phyloP scores from a whole-genome alignment of 2,113 vertebrate species.

The Glaucidium brasilianum region DNA sequence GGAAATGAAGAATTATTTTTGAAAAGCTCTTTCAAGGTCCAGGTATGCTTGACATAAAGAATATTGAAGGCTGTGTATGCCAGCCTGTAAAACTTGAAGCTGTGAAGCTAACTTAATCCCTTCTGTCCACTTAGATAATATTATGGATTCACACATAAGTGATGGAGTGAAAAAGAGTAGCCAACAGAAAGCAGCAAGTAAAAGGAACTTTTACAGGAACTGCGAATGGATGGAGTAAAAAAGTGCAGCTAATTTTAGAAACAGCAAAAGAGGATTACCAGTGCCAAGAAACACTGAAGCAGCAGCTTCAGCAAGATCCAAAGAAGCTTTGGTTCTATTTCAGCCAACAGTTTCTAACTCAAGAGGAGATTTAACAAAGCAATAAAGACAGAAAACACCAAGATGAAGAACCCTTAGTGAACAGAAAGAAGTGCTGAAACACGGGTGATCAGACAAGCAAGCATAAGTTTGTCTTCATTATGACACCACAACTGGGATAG shows the following conservation, averaged over 20 bases:
- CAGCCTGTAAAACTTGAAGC: not conserved
- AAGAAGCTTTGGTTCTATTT: not conserved
- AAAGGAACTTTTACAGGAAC: not conserved
- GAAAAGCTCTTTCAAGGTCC: not conserved
- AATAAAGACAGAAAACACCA: not conserved
- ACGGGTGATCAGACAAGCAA: not conserved
- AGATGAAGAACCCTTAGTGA: not conserved
- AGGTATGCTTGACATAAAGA: not conserved
- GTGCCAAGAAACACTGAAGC: not conserved
- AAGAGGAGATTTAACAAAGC: not conserved
- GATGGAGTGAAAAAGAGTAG: not conserved
- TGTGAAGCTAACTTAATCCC: not conserved
- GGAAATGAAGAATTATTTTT: not conserved
- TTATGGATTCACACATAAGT: not conserved
- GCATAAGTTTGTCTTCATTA: not conserved
- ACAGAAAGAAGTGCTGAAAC: not conserved
- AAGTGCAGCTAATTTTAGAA: constrained; percentile 2
- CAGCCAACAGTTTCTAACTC: not conserved
- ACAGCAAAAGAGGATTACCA: not conserved
- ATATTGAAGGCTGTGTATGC: not conserved
- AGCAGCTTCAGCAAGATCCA: not conserved
- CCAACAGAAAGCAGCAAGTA: not conserved
- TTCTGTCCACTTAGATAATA: not conserved
- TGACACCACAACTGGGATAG: not conserved
- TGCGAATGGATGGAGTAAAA: not conserved